These are phyloP conservation scores for Neosilurus mollespiculum DNA, from an alignment of 2,797 vertebrate species.

Conservation along the genomic window DNA sequence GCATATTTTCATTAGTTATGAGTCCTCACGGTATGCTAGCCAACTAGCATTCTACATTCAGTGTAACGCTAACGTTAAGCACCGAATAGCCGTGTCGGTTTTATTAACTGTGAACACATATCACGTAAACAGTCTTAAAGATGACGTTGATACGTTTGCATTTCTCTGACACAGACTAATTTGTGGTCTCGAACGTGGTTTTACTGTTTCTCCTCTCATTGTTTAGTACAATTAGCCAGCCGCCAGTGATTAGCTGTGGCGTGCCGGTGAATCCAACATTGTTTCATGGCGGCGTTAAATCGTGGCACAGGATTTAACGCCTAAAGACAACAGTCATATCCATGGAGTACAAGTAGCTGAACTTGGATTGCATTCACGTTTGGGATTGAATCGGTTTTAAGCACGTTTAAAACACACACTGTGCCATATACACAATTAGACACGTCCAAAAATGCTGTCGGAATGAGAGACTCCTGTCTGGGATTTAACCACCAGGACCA, in stretches of 20 bases:
- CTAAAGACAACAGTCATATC: neutral
- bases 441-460: neutral
- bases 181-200: neutral
- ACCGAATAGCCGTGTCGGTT: slow-evolving; percentile 58
- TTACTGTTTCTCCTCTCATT: slow-evolving; percentile 7
- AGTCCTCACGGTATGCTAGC: slow-evolving; percentile 44
- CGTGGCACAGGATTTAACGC: slow-evolving; percentile 17
- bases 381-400: neutral
- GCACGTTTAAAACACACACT: neutral
- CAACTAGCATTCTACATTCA: slow-evolving; percentile 47
- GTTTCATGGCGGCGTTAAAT: slow-evolving; percentile 67
- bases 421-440: neutral
- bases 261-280: slow-evolving; percentile 64
- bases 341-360: neutral
- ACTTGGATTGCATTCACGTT: neutral
- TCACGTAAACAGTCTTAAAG: neutral
- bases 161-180: neutral
- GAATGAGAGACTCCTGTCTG: slow-evolving; percentile 33
- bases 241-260: slow-evolving; percentile 61
- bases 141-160: neutral
- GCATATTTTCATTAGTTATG: slow-evolving; percentile 72
- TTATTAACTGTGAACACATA: slow-evolving; percentile 46
- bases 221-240: slow-evolving; percentile 53
- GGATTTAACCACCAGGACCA: neutral
- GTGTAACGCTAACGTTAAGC: slow-evolving; percentile 53